Evolutionary conservation across 64 coral and sea anemone genomes (phyloP).

Genomic region (Trachythela sp.): DNA sequence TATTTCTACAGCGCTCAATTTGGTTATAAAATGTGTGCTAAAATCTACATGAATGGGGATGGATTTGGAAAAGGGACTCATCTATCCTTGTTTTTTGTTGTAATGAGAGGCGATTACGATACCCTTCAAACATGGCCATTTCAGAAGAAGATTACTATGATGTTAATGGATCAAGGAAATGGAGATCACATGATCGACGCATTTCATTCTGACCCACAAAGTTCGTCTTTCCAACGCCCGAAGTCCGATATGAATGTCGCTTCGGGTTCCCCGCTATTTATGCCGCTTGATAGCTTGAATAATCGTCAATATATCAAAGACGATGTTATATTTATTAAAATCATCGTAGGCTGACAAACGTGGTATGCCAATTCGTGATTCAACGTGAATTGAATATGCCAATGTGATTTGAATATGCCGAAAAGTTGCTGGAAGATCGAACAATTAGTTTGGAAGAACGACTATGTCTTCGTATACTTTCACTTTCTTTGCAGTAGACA

Average conservation of each 20-base stretch:
- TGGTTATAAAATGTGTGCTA: conserved; percentile 23
- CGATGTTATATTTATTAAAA: conserved; percentile 40
- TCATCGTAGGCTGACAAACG: neutral
- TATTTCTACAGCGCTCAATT: conserved; percentile 40
- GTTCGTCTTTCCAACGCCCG: conserved; percentile 33
- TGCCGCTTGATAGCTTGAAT: conserved; percentile 43
- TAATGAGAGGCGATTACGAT: conserved; percentile 58
- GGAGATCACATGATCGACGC: conserved; percentile 38
- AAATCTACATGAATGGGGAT: neutral
- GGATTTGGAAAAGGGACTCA: conserved; percentile 42
- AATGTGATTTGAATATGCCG: too few relatives aligned
- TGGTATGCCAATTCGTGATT: too few relatives aligned
- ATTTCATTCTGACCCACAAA: conserved; percentile 34
- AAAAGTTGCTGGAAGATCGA: too few relatives aligned
- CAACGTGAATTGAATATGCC: too few relatives aligned
- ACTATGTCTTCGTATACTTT: too few relatives aligned
- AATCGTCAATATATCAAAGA: conserved; percentile 35
- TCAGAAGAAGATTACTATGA: conserved; percentile 46
- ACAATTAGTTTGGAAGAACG: too few relatives aligned
- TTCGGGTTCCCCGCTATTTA: conserved; percentile 13
- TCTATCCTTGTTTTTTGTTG: conserved; percentile 47
- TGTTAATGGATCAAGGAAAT: conserved; percentile 39
- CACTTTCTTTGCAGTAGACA: too few relatives aligned
- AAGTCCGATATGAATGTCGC: conserved; percentile 20
- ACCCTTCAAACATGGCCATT: conserved; percentile 50